phyloP scores from a whole-genome alignment of 2,888 invertebrate species.

The Rhorus exstirpatorius region DNA sequence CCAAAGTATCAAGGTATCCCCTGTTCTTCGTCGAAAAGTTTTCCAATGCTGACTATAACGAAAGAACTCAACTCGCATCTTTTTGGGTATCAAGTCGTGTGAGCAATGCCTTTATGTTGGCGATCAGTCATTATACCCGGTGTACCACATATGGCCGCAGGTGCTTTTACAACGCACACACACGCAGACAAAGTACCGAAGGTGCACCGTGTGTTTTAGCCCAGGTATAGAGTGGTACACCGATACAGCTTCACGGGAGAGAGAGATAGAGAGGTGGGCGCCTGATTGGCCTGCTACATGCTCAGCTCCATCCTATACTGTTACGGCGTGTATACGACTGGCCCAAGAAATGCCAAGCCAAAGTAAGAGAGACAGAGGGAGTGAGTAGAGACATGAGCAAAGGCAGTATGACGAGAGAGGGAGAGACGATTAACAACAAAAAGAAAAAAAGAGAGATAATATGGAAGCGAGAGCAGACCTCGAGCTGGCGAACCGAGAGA shows the following conservation, averaged over 20 bases:
- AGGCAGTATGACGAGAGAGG: conserved; percentile 43
- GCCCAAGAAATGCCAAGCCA: conserved; percentile 70
- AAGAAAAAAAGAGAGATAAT: conserved; percentile 52
- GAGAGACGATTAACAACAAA: conserved; percentile 51
- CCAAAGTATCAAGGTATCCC: too few species aligned
- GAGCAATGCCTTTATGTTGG: background rate
- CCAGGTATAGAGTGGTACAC: conserved; percentile 63
- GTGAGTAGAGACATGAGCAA: conserved; percentile 43
- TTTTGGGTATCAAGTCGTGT: background rate
- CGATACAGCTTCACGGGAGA: conserved; percentile 56
- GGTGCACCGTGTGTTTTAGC: conserved; percentile 66
- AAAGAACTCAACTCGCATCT: background rate
- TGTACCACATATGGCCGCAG: conserved; percentile 76
- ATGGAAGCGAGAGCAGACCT: conserved; percentile 61
- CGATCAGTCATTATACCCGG: background rate
- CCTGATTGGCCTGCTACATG: conserved; percentile 84
- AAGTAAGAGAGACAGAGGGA: conserved; percentile 47
- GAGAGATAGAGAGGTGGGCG: conserved; percentile 76
- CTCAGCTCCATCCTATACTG: conserved; percentile 82
- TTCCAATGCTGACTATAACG: background rate
- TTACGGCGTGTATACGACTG: conserved; percentile 75
- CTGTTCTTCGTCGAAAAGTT: too few species aligned
- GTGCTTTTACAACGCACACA: conserved; percentile 73
- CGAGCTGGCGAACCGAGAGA: conserved; percentile 35
- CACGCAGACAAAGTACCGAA: conserved; percentile 78